Base-by-base conservation (phyloP, 2,797 vertebrate species). In the Callimico goeldii region DNA sequence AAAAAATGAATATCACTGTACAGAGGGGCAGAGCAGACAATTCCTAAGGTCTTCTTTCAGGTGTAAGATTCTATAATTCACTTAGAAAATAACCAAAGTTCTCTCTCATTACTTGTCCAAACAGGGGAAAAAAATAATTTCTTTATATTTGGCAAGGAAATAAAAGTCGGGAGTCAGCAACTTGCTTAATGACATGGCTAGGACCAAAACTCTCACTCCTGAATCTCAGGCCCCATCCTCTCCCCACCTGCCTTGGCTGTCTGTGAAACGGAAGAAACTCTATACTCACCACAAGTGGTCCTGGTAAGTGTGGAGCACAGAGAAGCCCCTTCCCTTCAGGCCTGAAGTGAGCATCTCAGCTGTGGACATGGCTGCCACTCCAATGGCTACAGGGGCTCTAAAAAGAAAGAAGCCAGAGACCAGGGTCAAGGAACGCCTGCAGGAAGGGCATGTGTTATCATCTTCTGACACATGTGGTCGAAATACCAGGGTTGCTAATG, bases 261-360 rank as follows among this genome's bases (percentile, higher is more conserved):
- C 72, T 2, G 0, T 9, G 46, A 24, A 70, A 28, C 1, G 43
- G 58, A 87, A 94, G 13, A 73, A 76, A 88, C 22, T 4, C n/a
- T 67, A 14, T 85, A 98, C 99, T 97, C 96, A 99, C 99, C 99
- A 99, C 93, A 99, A 98, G 92, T 99, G 98, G 98, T 99, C 99
- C 99, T 99, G 99, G 97, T 99, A 99, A 0, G 99, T 99, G 95
- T 99, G 99, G 88, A 99, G 98, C 95, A 99, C 98, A 87, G 98
- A 99, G 97, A 99, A 99, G 91, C 99, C 99, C 98, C 99, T 99
- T n/a, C 99, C 99, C 88, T 99, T 99, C 99, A 99, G 99, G 30
- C 99, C 99, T 80, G 98, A 98, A 41, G 98, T 98, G 91, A 98
- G 97, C 99, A 99, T 99, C 98, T 99, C 99, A 30, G 97, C 95